A percentile compares a stretch with the other conserved stretches of the same genome.
These are phyloP conservation scores for Caenorhabditis panamensis DNA, from an alignment of 2,888 invertebrate species.

Conservation along the genomic window DNA sequence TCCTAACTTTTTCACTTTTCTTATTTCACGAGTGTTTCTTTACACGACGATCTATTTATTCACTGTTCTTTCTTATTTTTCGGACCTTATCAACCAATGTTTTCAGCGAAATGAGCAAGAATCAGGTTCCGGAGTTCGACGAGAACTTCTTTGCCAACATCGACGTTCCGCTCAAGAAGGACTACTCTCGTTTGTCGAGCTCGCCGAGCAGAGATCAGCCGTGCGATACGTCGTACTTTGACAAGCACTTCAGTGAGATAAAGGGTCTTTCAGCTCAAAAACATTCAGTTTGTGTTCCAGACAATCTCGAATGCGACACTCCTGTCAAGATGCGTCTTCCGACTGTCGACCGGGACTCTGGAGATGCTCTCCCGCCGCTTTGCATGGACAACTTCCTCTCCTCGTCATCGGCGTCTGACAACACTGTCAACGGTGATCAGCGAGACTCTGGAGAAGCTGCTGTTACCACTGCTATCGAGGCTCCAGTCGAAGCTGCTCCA, in stretches of 20 bases:
- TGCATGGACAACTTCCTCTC: conserved; percentile 28
- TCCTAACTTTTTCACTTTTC: background rate
- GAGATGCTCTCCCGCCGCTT: conserved; percentile 7
- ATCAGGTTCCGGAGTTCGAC: conserved; percentile 48
- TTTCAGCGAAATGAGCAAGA: conserved; percentile 38
- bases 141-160: conserved; percentile 50
- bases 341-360: conserved; percentile 19
- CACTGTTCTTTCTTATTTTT: background rate
- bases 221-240: conserved; percentile 52
- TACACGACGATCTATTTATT: conserved; percentile 8
- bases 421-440: conserved; percentile 13
- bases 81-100: background rate
- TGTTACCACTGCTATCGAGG: too few relatives aligned
- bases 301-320: conserved; percentile 42
- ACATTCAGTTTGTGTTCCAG: conserved; percentile 21
- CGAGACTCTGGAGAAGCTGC: background rate
- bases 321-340: conserved; percentile 54
- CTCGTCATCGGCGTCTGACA: conserved; percentile 32
- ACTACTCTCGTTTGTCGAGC: conserved; percentile 57
- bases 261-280: background rate
- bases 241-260: conserved; percentile 39
- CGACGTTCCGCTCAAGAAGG: conserved; percentile 49
- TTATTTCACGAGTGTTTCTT: conserved; percentile 4
- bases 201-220: conserved; percentile 57
- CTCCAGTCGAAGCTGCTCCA: too few relatives aligned